These are phyloP conservation scores for Origma solitaria DNA, from an alignment of 2,113 vertebrate genomes.

Conservation along the genomic window DNA sequence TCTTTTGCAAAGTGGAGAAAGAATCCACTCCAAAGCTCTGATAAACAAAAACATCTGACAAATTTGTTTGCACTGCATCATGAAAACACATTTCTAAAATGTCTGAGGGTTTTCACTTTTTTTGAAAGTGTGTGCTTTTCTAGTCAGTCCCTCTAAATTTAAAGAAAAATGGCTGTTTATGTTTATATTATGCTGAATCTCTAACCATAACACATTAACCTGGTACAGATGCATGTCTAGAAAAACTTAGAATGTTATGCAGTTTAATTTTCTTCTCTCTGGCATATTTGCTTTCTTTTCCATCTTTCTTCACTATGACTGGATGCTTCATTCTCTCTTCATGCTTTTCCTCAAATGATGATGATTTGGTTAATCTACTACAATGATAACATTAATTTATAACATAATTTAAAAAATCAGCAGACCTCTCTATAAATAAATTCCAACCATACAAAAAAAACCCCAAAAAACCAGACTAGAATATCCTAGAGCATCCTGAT, in stretches of 20 bases:
- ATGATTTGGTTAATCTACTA: background rate
- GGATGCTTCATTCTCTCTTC: background rate
- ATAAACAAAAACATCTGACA: background rate
- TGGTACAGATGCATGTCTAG: accelerated
- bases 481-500: background rate
- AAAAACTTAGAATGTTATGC: background rate
- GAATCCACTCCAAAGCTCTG: background rate
- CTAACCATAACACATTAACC: background rate
- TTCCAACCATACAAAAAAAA: background rate
- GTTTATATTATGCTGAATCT: background rate
- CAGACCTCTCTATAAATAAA: background rate
- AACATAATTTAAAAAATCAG: background rate
- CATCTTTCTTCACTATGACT: background rate
- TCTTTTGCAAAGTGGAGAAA: background rate
- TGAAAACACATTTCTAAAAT: background rate
- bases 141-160: background rate
- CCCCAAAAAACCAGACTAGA: background rate
- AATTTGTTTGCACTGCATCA: background rate
- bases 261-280: background rate
- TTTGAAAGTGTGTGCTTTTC: background rate
- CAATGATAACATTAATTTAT: background rate
- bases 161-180: background rate
- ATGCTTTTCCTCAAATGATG: accelerated
- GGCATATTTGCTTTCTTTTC: background rate
- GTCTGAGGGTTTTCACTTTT: background rate